phyloP scores from a whole-genome alignment of 2,797 vertebrate genomes.

The Catamblyrhynchus diadema region DNA sequence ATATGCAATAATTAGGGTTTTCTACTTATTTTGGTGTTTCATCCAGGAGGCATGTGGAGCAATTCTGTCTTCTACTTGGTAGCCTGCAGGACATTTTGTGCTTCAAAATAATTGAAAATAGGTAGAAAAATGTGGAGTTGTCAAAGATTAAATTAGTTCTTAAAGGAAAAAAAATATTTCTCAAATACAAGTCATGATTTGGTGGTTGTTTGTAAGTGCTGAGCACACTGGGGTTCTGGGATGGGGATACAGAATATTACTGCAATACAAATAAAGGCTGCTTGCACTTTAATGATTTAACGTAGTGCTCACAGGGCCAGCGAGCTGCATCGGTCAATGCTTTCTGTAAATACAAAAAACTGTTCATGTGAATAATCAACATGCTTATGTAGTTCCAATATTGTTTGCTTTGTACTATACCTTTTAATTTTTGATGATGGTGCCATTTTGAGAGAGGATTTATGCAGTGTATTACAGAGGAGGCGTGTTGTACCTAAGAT shows the following conservation, averaged over 20 bases:
- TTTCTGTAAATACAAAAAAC: constrained; percentile 32
- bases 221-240: not conserved
- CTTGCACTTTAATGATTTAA: constrained; percentile 11
- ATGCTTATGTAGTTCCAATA: not conserved
- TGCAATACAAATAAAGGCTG: constrained; percentile 9
- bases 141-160: constrained; percentile 10
- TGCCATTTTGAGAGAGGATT: not conserved
- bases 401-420: not conserved
- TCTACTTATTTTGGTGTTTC: not conserved
- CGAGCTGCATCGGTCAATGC: not conserved
- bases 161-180: not conserved
- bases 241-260: not conserved
- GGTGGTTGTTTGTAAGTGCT: not conserved
- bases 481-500: not conserved
- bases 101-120: constrained; percentile 5
- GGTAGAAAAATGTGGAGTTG: not conserved
- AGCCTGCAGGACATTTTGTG: not conserved
- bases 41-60: not conserved
- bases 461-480: not conserved
- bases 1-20: not conserved
- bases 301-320: not conserved
- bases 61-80: not conserved
- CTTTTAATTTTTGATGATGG: constrained; percentile 37
- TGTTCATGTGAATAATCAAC: not conserved
- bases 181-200: not conserved